Conservation (phyloP, 2,888 invertebrate genomes). For the Tetragnatha montana region DNA sequence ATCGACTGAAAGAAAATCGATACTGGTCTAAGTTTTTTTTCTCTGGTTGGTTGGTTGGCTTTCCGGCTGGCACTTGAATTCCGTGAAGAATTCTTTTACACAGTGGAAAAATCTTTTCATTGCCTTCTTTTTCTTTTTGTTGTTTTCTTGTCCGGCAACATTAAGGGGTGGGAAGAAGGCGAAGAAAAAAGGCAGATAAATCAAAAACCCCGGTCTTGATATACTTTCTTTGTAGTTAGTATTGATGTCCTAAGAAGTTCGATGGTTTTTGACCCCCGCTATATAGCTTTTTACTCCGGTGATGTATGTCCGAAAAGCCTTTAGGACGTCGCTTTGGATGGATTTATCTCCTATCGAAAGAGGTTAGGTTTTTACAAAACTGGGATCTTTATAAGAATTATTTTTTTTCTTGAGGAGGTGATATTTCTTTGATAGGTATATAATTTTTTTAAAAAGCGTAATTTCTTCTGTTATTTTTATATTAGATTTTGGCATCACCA, state of each 20-base stretch:
- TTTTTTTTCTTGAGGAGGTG: too few species aligned
- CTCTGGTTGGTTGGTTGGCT: conserved; percentile 8
- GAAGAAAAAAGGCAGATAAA: conserved; percentile 19
- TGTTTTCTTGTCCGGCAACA: conserved; percentile 9
- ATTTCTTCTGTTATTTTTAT: too few species aligned
- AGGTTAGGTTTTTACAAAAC: background rate
- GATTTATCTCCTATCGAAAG: background rate
- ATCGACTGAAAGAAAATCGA: conserved; percentile 67
- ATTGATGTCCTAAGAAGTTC: conserved; percentile 28
- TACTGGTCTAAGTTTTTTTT: conserved; percentile 16
- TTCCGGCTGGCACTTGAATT: conserved; percentile 54
- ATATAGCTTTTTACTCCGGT: background rate
- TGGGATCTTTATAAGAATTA: too few species aligned
- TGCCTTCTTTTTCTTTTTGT: background rate
- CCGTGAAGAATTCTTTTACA: conserved; percentile 42
- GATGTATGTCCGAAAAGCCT: background rate
- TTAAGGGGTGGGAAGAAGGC: conserved; percentile 14
- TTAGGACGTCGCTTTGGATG: background rate
- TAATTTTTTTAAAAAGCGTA: too few species aligned
- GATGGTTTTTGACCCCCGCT: conserved; percentile 38
- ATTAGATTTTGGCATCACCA: too few species aligned
- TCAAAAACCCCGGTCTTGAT: conserved; percentile 9
- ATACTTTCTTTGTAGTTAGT: conserved; percentile 32
- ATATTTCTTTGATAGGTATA: too few species aligned
- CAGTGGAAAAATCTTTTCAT: background rate